Evolutionary conservation across 2,797 vertebrate genomes (phyloP), one percentile per base, ranked within the genome.

Genomic region (Smutsia gigantea): DNA sequence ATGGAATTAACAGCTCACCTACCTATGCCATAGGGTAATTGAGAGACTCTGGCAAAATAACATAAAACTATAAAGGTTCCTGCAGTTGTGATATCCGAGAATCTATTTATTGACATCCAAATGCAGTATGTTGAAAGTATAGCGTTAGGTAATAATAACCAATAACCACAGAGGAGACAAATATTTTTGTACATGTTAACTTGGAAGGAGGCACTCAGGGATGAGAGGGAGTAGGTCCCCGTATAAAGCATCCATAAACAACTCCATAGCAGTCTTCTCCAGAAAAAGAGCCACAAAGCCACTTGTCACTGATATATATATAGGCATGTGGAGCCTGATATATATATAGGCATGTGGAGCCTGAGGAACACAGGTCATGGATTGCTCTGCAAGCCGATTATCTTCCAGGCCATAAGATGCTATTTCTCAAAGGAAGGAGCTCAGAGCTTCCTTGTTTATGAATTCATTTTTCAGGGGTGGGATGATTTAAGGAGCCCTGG

Each of bases 361-460:
- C 66, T 9, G 0, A 85, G 82, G 27, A 42, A 59, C 64, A 49
- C 92, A 72, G 4, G 31, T 25, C 91, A 61, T 63, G n/a, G 53
- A 42, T 7, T 61, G 51, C 63, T 77, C 77, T 74, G n/a, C 59
- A 68, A 57, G 31, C 51, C 19, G 10, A 63, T 85, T 82, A 74
- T 81, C 59, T 39, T 34, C 68, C 61, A 72, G 66, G 42, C 89
- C 72, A 14, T 74, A 93, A 39, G 59, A 78, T 77, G 71, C 68
- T 69, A 5, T 46, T 95, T 94, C 92, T 94, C 92, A 91, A 92
- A 94, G 85, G 79, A 96, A 97, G 95, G 83, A 68, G 66, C 72
- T 78, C 59, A 46, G 77, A 37, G 53, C 39, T 55, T 87, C 85
- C 84, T 69, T 29, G 53, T 89, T 94, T 49, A 75, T 78, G 68